Evolutionary conservation across 1,140 invertebrate genomes (phyloP), one percentile per base, ranked within the genome.

Genomic region (Cardiocondyla obscurior): DNA sequence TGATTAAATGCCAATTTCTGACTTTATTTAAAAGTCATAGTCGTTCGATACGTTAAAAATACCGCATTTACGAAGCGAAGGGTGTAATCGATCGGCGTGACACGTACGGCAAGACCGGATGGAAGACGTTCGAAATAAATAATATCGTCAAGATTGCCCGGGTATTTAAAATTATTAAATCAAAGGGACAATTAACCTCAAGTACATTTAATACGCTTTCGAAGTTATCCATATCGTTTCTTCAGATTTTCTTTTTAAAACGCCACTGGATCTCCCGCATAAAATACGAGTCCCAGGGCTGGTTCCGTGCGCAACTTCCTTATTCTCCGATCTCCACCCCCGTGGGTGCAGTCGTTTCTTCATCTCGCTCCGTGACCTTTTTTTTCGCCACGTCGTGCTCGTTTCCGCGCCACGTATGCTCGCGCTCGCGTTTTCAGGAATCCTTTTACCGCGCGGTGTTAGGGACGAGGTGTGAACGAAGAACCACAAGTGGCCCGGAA

Each of bases 401-500:
- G 55, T 58, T 25, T 1, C 30, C 58, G 55, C 16, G 33, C 2
- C 28, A 33, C 19, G 33, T 62, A 39, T 19, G 33, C 76, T 79
- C 42, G 49, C 36, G 22, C 57, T 55, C 36, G 60, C 73, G 53
- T 87, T 85, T 89, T 87, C 28, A 49, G 83, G 85, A 85, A 81
- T 85, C 85, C 77, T 83, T 84, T 85, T 83, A 82, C 70, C 82
- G 58, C 58, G 51, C 72, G 79, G 55, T n/a, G n/a, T n/a, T n/a
- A 89, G 81, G 88, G 87, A 89, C 82, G 88, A 93, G 91, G 91
- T 92, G 91, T 92, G 92, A 93, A 92, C 82, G 92, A 93, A 93
- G 92, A 92, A 92, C 92, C 91, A 89, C 91, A 92, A 93, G 92
- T 93, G 91, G 89, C 69, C 84, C 81, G 85, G 86, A 87, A 85